Evolutionary conservation across 2,797 vertebrate genomes (phyloP), one percentile per base, ranked within the genome.

Genomic region (Thripadectes ignobilis): DNA sequence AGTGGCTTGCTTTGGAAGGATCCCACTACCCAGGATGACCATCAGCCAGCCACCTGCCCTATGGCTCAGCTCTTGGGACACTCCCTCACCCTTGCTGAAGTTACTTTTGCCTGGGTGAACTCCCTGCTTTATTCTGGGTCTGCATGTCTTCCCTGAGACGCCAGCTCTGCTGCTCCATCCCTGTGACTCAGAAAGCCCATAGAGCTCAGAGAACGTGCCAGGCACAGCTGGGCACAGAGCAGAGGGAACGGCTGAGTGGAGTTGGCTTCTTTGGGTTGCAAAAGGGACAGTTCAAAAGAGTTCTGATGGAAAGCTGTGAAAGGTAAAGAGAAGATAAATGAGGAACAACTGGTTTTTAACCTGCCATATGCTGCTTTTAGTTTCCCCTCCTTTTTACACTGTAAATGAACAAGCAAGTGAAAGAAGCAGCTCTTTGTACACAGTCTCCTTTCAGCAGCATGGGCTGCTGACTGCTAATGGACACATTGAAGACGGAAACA

Each of bases 241-340:
- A 14, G 1, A 1, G 9, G 7, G 66, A 17, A 39, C 0, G 7
- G 30, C 16, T 9, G 12, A 9, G 2, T 1, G 20, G 22, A 11
- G 36, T 1, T 10, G 45, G 55, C 59, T 29, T 10, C 18, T 36
- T 24, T 2, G 2, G 26, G 30, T 17, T 1, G 16, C 38, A 32
- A 66, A 24, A 36, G 24, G 20, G 38, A 14, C 17, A 18, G 9
- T 19, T 57, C 63, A 16, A 14, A 36, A 3, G 3, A 23, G 4
- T 9, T 48, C 34, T 48, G 11, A 12, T 2, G 9, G 32, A 67
- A 3, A 32, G 3, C 27, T 48, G n/a, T 6, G 8, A 22, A 30
- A 68, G 4, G 18, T 4, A 6, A 1, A 15, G 24, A 41, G 14
- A 15, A 41, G 2, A 59, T 4, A 19, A 57, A 52, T 2, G 9